Base-by-base conservation (phyloP, 2,888 invertebrate genomes). In the Nowickia ferox region DNA sequence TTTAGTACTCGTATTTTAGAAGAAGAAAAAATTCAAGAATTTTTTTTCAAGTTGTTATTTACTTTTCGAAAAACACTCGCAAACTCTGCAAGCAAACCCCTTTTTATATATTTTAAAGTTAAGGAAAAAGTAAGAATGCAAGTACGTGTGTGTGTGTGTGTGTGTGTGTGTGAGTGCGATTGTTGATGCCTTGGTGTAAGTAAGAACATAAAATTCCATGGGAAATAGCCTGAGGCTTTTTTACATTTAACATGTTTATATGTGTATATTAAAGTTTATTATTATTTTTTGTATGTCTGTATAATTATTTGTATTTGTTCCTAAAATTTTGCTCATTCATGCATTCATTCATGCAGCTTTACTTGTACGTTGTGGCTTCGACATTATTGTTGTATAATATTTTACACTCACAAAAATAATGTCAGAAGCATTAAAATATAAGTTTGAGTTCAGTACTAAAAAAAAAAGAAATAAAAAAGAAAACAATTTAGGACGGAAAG, bases 201-300 rank as follows among this genome's bases (percentile, higher is more conserved):
- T 30, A 30, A 63, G 65, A 66, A 85, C 38, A 82, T 69, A 80
- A 87, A 87, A 87, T 87, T 87, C 87, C 89, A 91, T 91, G 90
- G 88, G 90, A 89, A 90, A 88, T 88, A 86, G 77, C 89, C 88
- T 84, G 10, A 72, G 87, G 90, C 90, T 79, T 51, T 87, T 85
- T 88, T 84, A 83, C 84, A 84, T 88, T 88, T 87, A 88, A 88
- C 84, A 88, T 66, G 80, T 63, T 63, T 38, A 68, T 72, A 44
- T 53, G 40, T 61, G 71, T 40, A 61, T 42, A 48, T 38, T n/a
- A 22, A 46, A 46, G 53, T 71, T 40, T 74, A 61, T 80, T 77
- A 65, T 40, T 72, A 65, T 61, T 40, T 38, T 71, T 22, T 69
- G 66, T 40, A 38, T 69, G 55, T 42, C 19, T 71, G 71, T 80